Base-by-base conservation (phyloP, 2,797 vertebrate genomes). In the Falco peregrinus region DNA sequence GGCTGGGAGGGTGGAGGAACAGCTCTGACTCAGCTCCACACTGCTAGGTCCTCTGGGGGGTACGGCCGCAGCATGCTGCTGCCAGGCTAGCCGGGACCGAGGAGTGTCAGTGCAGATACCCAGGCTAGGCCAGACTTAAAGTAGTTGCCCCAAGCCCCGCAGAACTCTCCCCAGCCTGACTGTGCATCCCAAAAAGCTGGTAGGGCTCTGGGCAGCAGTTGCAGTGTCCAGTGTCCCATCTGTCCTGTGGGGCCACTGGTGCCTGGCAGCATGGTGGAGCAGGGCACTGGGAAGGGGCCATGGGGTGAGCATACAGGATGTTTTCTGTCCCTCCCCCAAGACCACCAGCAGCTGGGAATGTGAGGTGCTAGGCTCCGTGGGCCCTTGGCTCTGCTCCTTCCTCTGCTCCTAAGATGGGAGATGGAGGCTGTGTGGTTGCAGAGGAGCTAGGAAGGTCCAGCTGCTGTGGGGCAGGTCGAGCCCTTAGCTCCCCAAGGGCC, bases 211-310 rank as follows among this genome's bases (percentile, higher is more conserved):
- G 65, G 63, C 37, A 47, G 63, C 53, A 31, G 31, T 43, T 70
- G 68, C n/a, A 37, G 35, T 24, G 31, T 67, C 37, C 0, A 43
- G 0, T 56, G 43, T 56, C 39, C 57, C 15, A 24, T 59, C 74
- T 0, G 0, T 83, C 69, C 67, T 48, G 19, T 1, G 9, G 43
- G 56, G 22, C 57, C 68, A 57, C 21, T 33, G 47, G 14, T 31
- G 25, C 13, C 35, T 39, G 51, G 43, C 41, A 69, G 50, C 25
- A 22, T 1, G 1, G 54, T 57, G 39, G 26, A 48, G 19, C 8
- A 6, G 43, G 43, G 57, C 13, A 35, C 56, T 37, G 61, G 57
- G 48, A 57, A 89, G n/a, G 31, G 26, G 16, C 17, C 17, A 3
- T 6, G 6, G 35, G 4, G 10, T 26, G 5, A 86, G 45, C 0